Evolutionary conservation across 1,140 invertebrate genomes (phyloP).

Genomic region (Lucilia cuprina): DNA sequence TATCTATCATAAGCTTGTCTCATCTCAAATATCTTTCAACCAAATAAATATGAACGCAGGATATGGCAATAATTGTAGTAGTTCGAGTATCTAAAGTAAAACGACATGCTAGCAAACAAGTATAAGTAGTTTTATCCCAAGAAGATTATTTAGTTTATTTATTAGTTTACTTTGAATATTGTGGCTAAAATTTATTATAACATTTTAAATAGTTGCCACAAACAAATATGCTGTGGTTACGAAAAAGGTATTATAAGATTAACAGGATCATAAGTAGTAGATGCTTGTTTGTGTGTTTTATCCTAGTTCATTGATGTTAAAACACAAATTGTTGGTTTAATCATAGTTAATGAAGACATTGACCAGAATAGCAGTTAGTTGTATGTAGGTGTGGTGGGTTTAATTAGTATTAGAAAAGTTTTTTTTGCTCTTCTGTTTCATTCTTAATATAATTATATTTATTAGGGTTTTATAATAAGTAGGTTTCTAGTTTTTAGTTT

Average conservation of each 20-base stretch:
- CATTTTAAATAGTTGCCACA: background rate
- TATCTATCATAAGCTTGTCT: background rate
- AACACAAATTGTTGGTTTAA: background rate
- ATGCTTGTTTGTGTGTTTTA: no score
- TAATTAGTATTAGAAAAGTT: no score
- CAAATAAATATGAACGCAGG: background rate
- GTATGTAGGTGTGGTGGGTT: no score
- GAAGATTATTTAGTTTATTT: background rate
- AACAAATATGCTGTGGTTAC: background rate
- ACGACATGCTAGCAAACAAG: background rate
- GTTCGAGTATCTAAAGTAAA: background rate
- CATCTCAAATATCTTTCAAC: conserved; percentile 1
- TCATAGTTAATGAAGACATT: no score
- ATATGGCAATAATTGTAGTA: no score
- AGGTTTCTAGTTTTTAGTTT: no score
- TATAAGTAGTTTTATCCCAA: background rate
- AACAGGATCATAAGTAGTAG: background rate
- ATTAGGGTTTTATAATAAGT: no score
- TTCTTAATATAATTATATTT: no score
- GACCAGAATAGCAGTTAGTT: no score
- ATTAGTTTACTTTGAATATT: conserved; percentile 4
- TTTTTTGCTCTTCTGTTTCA: no score
- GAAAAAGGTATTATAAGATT: background rate
- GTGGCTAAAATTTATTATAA: background rate
- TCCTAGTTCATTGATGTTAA: no score